A percentile compares a stretch with the other conserved stretches of the same genome.
phyloP scores from a whole-genome alignment of 2,797 vertebrate species.

The Gymnothorax reevesii region DNA sequence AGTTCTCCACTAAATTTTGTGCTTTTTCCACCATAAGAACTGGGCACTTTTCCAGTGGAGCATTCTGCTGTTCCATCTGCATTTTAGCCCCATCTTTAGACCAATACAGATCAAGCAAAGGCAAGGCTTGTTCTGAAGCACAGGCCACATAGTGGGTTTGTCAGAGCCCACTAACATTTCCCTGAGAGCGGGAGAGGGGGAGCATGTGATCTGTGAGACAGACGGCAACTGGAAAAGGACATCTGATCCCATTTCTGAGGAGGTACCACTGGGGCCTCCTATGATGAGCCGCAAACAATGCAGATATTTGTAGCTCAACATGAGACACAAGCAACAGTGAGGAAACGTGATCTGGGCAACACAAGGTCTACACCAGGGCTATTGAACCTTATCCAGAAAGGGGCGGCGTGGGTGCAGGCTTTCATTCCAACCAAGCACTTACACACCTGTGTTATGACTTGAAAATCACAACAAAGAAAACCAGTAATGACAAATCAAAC shows the following conservation, averaged over 20 bases:
- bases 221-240: neutral
- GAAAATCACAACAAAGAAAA: too few species aligned
- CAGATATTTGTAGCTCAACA: neutral
- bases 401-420: too few species aligned
- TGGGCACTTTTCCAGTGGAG: neutral
- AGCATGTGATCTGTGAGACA: neutral
- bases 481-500: too few species aligned
- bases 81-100: neutral
- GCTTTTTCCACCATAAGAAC: neutral
- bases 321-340: neutral
- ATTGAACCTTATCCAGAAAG: too few species aligned
- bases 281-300: too few species aligned
- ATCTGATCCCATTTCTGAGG: neutral
- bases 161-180: neutral
- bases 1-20: neutral
- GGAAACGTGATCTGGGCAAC: neutral
- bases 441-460: too few species aligned
- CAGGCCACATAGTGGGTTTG: neutral
- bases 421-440: too few species aligned
- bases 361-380: neutral
- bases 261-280: neutral
- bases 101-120: neutral
- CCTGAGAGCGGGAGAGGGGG: neutral
- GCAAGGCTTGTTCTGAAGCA: neutral
- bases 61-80: neutral